phyloP scores from a whole-genome alignment of 2,888 invertebrate genomes.

The Campoplex capitator region DNA sequence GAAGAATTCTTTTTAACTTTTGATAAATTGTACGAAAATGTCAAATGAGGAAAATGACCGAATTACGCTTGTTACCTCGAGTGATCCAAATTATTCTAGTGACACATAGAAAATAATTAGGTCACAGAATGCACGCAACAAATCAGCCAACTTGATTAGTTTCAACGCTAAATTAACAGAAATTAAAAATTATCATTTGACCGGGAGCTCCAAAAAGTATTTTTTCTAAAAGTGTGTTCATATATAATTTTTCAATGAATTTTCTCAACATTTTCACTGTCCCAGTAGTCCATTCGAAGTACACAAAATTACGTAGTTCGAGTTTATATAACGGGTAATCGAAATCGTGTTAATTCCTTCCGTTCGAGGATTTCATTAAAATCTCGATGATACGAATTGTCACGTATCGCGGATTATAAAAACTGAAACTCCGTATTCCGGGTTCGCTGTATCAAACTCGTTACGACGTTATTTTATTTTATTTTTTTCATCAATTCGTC shows the following conservation, averaged over 20 bases:
- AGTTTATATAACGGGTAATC: background rate
- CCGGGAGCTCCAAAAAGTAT: background rate
- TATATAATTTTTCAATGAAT: too few relatives aligned
- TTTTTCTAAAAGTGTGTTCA: background rate
- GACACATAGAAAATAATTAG: background rate
- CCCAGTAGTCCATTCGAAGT: background rate
- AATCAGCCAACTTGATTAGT: background rate
- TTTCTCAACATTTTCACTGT: too few relatives aligned
- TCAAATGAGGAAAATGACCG: background rate
- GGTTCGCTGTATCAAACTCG: background rate
- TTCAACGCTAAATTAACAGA: background rate
- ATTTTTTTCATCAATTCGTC: background rate
- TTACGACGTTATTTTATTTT: background rate
- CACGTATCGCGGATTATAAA: slow-evolving; percentile 28
- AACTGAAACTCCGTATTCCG: background rate
- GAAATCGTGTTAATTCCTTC: slow-evolving; percentile 28
- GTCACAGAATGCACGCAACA: background rate
- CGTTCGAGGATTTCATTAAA: slow-evolving; percentile 26
- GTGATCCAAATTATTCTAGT: background rate
- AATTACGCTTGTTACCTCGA: background rate
- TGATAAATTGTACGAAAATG: background rate
- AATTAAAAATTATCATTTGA: background rate
- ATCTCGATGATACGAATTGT: slow-evolving; percentile 4
- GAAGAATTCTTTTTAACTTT: background rate
- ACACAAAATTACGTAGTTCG: background rate